Evolutionary conservation across 1,140 invertebrate species (phyloP).

Genomic region (Papilio polytes): DNA sequence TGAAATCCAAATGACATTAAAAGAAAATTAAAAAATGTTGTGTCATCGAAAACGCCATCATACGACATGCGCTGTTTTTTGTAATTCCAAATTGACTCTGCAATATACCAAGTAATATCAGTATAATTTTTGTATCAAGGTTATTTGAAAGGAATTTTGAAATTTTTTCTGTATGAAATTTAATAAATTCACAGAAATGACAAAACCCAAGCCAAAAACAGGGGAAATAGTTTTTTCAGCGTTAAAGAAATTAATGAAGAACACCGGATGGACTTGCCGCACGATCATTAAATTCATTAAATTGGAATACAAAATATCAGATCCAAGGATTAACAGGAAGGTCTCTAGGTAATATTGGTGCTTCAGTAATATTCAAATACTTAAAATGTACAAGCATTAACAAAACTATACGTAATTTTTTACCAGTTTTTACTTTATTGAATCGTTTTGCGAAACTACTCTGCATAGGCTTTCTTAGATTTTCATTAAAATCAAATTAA

Average conservation of each 20-base stretch:
- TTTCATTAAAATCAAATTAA: too few relatives aligned
- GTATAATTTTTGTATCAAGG: background rate
- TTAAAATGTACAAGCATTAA: too few relatives aligned
- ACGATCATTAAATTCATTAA: conserved; percentile 66
- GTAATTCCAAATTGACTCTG: background rate
- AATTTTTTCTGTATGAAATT: background rate
- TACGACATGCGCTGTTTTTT: conserved; percentile 7
- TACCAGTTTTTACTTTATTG: background rate
- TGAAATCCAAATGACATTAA: background rate
- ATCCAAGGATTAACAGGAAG: conserved; percentile 56
- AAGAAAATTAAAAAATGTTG: background rate
- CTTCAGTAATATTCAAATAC: background rate
- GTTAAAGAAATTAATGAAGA: conserved; percentile 61
- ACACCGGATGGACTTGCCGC: conserved; percentile 62
- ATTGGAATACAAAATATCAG: conserved; percentile 54
- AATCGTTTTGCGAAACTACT: too few relatives aligned
- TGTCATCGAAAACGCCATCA: background rate
- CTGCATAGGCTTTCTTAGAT: too few relatives aligned
- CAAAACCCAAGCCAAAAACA: conserved; percentile 17
- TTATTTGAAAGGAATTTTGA: background rate
- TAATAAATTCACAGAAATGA: conserved; percentile 4
- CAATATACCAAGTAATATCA: background rate
- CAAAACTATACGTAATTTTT: background rate
- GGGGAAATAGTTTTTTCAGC: conserved; percentile 61
- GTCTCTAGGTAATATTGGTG: conserved; percentile 53